Evolutionary conservation across 1,140 invertebrate species (phyloP), one percentile per base, ranked within the genome.

Genomic region (Olivierus martensii): DNA sequence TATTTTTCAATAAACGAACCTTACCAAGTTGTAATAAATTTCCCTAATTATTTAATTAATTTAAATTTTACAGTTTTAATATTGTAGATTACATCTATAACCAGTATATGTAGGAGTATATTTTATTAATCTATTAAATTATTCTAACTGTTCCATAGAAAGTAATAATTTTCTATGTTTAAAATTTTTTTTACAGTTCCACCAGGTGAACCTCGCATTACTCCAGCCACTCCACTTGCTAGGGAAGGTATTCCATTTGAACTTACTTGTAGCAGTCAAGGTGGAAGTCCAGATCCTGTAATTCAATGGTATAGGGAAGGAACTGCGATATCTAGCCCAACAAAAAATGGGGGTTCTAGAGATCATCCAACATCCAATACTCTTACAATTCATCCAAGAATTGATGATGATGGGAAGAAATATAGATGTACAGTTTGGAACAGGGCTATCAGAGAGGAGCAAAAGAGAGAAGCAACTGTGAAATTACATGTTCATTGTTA

Each of bases 401-500:
- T 84, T 53, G 82, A 87, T 44, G 87, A 92, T 65, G 87, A 94
- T 66, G 79, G 80, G 2, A 81, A 83, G 9, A 73, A 78, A 11
- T 89, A 83, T 69, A 76, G 80, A 36, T 93, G 89, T 66, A 80
- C 82, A 36, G 87, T 92, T 0, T 82, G 82, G 71, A 94, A 92
- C 69, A 73, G 87, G 15, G 89, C 89, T 35, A 82, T 92, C 75
- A 75, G 77, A 0, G 78, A 83, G 35, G 81, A 82, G 9, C 76
- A 81, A 21, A 84, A 85, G 57, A 67, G 90, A 45, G 83, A 87
- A 55, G 76, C 83, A 0, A 78, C 75, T 9, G 78, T 90, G 19
- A 79, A 79, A 0, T 71, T 93, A 28, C 83, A 81, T 65, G 89
- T 94, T 43, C 87, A 91, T 66, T 94, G 84, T 89, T 73, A 86